These are phyloP conservation scores for Aurelia aurita DNA, from an alignment of 30 jellyfish, hydroid and myxozoan genomes.

Conservation along the genomic window DNA sequence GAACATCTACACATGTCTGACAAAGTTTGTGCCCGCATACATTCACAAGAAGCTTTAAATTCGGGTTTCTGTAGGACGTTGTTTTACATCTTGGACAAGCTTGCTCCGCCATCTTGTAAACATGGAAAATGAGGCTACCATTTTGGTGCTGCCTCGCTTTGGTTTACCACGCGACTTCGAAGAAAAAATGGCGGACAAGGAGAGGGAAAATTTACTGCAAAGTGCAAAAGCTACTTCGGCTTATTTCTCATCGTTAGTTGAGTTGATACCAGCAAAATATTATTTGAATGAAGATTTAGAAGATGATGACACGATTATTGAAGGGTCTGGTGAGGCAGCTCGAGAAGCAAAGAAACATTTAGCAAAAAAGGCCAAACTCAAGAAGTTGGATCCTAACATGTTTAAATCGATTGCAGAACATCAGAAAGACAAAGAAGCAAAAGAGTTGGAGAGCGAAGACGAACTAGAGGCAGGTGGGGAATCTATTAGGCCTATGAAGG, in stretches of 20 bases:
- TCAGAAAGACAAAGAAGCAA: constrained; percentile 81
- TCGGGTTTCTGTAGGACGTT: constrained; percentile 90
- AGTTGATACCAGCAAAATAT: constrained; percentile 88
- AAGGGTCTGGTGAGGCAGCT: constrained; percentile 39
- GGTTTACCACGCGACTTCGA: neutral
- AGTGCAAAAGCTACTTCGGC: constrained; percentile 72
- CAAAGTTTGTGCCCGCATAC: constrained; percentile 98
- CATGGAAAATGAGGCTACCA: neutral
- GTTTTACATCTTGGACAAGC: constrained; percentile 97
- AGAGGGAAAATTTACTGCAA: constrained; percentile 21
- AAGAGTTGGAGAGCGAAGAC: constrained; percentile 42
- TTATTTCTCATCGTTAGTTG: constrained; percentile 81
- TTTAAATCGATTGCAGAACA: constrained; percentile 80
- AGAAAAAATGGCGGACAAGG: constrained; percentile 80
- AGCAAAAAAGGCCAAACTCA: constrained; percentile 86
- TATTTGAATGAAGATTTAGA: constrained; percentile 54
- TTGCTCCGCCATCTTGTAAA: constrained; percentile 84
- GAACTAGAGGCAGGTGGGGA: constrained; percentile 44
- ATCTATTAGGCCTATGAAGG: constrained; percentile 43
- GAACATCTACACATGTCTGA: constrained; percentile 97
- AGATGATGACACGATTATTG: neutral
- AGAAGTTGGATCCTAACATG: constrained; percentile 80
- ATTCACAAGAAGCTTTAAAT: constrained; percentile 84
- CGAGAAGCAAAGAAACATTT: constrained; percentile 67
- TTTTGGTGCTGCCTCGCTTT: constrained; percentile 44